Evolutionary conservation across 2,888 invertebrate species (phyloP).

Genomic region (Ochropleura plecta): DNA sequence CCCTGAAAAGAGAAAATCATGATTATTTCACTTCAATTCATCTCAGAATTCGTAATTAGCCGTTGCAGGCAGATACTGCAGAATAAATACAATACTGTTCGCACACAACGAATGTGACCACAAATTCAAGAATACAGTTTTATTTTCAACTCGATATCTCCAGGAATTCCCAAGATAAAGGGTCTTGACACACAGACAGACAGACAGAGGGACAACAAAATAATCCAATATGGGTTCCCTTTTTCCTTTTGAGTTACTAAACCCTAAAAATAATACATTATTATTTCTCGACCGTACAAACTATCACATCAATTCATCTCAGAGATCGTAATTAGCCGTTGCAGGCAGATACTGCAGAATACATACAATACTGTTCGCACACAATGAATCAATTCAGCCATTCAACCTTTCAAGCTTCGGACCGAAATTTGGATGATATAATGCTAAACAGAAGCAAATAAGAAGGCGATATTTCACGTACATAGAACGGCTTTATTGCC

Average conservation of each 20-base stretch:
- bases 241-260: too few species aligned
- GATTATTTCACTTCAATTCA: slow-evolving; percentile 3
- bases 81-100: slow-evolving; percentile 22
- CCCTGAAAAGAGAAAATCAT: background rate
- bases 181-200: too few species aligned
- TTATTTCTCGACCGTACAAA: too few species aligned
- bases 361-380: slow-evolving; percentile 22
- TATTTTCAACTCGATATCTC: too few species aligned
- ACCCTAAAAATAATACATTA: too few species aligned
- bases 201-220: too few species aligned
- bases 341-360: slow-evolving; percentile 22
- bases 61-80: slow-evolving; percentile 24
- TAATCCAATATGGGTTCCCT: too few species aligned
- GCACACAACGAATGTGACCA: slow-evolving; percentile 46
- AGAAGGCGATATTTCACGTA: slow-evolving; percentile 54
- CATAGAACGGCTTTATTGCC: slow-evolving; percentile 57
- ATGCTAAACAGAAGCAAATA: slow-evolving; percentile 61
- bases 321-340: slow-evolving; percentile 26
- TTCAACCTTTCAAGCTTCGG: slow-evolving; percentile 2
- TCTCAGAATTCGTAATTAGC: slow-evolving; percentile 21
- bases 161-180: too few species aligned
- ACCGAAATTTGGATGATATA: slow-evolving; percentile 38
- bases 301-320: slow-evolving; percentile 9
- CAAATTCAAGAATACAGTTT: too few species aligned
- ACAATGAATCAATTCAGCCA: slow-evolving; percentile 47